Percentiles rank a stretch among this genome's conserved stretches.
phyloP scores from a whole-genome alignment of 2,113 vertebrate genomes.

The Prionailurus bengalensis region DNA sequence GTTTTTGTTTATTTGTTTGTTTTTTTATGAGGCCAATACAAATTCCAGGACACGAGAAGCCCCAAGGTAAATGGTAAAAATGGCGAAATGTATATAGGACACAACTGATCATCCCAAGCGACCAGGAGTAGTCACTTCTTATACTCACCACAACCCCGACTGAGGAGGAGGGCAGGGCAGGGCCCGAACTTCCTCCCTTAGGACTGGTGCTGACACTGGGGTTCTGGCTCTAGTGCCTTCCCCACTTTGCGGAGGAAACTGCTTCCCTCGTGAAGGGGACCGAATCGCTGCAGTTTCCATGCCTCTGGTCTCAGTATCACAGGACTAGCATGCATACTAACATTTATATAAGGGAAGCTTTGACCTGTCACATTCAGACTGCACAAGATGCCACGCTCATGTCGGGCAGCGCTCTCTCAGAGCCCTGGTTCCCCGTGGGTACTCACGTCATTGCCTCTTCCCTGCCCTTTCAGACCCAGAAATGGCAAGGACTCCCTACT shows the following conservation, averaged over 20 bases:
- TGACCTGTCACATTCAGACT: not conserved
- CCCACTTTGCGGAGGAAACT: too few relatives aligned
- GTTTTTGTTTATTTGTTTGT: too few relatives aligned
- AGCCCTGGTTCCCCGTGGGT: not conserved
- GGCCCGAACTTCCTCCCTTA: not conserved
- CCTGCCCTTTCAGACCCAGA: not conserved
- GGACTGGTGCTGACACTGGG: not conserved
- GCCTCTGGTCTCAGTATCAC: too few relatives aligned
- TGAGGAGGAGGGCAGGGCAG: not conserved
- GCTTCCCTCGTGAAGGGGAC: not conserved
- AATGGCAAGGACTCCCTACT: not conserved
- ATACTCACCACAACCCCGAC: not conserved
- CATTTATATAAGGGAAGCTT: not conserved
- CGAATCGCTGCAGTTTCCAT: not conserved
- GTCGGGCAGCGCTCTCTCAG: not conserved
- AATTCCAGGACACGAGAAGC: not conserved
- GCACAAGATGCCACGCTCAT: not conserved
- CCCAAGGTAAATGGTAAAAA: not conserved
- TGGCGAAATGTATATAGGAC: not conserved
- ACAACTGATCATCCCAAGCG: not conserved
- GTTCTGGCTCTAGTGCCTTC: too few relatives aligned
- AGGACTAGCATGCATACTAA: not conserved
- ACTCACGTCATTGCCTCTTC: accelerated
- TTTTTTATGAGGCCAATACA: not conserved
- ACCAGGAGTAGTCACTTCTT: not conserved